A percentile compares a stretch with the other conserved stretches of the same genome.
Evolutionary conservation across 2,888 invertebrate species (phyloP).

Genomic region (Chaitophorus viminalis): DNA sequence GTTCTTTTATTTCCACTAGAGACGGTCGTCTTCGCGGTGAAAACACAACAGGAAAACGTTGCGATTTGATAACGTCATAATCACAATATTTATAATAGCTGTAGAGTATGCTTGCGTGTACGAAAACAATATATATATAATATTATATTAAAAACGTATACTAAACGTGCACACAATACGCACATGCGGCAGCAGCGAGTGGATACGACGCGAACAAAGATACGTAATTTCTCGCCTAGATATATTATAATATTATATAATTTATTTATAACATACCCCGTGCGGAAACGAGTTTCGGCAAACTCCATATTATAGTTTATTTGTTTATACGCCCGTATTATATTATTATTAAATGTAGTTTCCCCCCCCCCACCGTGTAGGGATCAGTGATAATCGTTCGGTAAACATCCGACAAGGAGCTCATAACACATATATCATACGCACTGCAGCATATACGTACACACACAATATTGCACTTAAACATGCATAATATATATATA

Average conservation of each 20-base stretch:
- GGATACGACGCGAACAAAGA: background rate
- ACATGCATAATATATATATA: too few relatives aligned
- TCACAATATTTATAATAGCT: too few relatives aligned
- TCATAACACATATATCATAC: background rate
- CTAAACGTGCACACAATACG: too few relatives aligned
- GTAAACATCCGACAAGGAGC: conserved; percentile 27
- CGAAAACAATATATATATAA: background rate
- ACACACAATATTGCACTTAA: too few relatives aligned
- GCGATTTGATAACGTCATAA: background rate
- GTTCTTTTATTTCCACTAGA: too few relatives aligned
- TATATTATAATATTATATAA: background rate
- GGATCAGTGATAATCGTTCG: conserved; percentile 41
- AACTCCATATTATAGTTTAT: conserved; percentile 34
- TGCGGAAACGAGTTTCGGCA: conserved; percentile 4
- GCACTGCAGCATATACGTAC: too few relatives aligned
- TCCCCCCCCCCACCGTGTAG: background rate
- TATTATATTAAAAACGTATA: too few relatives aligned
- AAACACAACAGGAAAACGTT: too few relatives aligned
- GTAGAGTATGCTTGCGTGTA: too few relatives aligned
- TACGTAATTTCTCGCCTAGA: background rate
- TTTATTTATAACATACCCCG: background rate
- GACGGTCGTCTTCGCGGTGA: too few relatives aligned
- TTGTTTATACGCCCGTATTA: too few relatives aligned
- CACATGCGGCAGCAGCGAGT: background rate
- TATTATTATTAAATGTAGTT: too few relatives aligned